Evolutionary conservation across 23 tunicate genomes (phyloP).

Genomic region (Phallusia fumigata): DNA sequence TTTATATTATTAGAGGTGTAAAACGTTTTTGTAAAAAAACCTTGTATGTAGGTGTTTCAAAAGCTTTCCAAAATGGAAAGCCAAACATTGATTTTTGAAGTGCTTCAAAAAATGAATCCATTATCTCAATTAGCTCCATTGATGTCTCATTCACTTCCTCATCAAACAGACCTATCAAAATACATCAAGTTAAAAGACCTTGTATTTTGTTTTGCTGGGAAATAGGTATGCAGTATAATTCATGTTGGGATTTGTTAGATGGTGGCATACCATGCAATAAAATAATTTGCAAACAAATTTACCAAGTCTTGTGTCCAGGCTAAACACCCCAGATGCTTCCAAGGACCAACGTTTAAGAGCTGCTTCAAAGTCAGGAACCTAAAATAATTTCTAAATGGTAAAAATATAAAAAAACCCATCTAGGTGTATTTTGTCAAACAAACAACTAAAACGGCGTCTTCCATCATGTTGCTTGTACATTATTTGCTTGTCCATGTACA

Average conservation of each 20-base stretch:
- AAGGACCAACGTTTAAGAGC: constrained; percentile 47
- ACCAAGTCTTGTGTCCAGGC: constrained; percentile 56
- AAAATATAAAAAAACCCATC: too few species aligned
- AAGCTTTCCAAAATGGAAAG: neutral
- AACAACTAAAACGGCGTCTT: too few species aligned
- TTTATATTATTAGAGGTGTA: too few species aligned
- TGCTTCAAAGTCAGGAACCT: constrained; percentile 41
- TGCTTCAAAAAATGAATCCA: neutral
- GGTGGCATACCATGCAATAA: neutral
- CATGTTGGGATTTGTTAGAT: too few species aligned
- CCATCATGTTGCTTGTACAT: too few species aligned
- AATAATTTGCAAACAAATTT: neutral
- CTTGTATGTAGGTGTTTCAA: neutral
- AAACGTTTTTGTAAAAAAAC: neutral
- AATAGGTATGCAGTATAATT: too few species aligned
- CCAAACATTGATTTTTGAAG: neutral
- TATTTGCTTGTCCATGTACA: too few species aligned
- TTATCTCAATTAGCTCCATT: neutral
- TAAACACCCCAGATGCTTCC: constrained; percentile 46
- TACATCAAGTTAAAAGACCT: too few species aligned
- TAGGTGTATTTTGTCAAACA: too few species aligned
- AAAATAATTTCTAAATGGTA: too few species aligned
- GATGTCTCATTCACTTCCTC: neutral
- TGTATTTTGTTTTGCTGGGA: neutral
- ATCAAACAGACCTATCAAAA: neutral